Base-by-base conservation (phyloP, 2,888 invertebrate genomes). In the Andrena marginata region DNA sequence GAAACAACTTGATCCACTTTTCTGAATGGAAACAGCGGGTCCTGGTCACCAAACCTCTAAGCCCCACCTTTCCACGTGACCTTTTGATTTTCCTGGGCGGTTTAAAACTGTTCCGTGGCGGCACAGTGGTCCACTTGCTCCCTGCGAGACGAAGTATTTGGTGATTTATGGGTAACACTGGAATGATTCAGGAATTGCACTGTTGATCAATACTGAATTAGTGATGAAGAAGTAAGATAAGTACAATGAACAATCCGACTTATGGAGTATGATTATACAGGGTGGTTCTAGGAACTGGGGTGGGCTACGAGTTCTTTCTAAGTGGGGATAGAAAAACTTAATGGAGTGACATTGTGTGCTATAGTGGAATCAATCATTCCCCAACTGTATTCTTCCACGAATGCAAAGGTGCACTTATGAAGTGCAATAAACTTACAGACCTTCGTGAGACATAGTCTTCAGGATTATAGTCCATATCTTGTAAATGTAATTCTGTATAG, bases 1-100 rank as follows among this genome's bases (percentile, higher is more conserved):
- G 77, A 77, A 86, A 86, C 77, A 69, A 75, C 84, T 80, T 84
- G 54, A 86, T 75, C 86, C 78, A 81, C 71, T 84, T 86, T 71
- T 64, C 71, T 20, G 56, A 51, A 49, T 54, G 26, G 33, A 65
- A 69, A 35, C 51, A 26, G 31, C 70, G 35, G 26, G 16, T 60
- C 16, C 16, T 16, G 65, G 3, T 74, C 71, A 54, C 79, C 79
- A 49, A 62, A 23, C 51, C 60, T 60, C 48, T 64, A 67, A 71
- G 48, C 48, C 65, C 13, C 33, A 20, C 65, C 65, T 20, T 59
- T 60, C 48, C 35, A 8, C 8, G 35, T 26, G 54, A 48, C 69
- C 69, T 69, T 35, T 59, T 69, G 69, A 69, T 69, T 69, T 69
- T 35, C 7, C 16, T n/a, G 56, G 23, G n/a, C 42, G 59, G 56